Evolutionary conservation across 1,140 invertebrate species (phyloP), one percentile per base, ranked within the genome.

Genomic region (Megalopta genalis): DNA sequence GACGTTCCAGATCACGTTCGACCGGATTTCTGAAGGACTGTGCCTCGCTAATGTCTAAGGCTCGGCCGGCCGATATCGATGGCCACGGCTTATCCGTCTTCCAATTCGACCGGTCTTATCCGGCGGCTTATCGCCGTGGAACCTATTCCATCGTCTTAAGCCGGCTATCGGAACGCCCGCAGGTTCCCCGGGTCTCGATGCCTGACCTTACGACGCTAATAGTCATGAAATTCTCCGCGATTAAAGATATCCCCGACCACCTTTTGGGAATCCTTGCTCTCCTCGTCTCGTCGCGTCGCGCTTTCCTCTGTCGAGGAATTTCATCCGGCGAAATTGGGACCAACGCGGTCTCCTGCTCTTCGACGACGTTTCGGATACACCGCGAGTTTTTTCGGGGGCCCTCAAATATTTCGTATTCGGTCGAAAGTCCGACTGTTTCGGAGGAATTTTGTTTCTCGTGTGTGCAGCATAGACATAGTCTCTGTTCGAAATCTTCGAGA

Each of bases 21-120:
- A 87, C 82, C 86, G 86, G 82, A 87, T 87, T 87, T 87, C 80
- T 69, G 82, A 84, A 82, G 67, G 80, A 81, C 79, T 80, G 69
- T n/a, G 54, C 2, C 8, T 32, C 54, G 70, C 54, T 83, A 83
- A 83, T 77, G 81, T 83, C 82, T 59, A 52, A 65, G 69, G 64
- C 32, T 64, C 37, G 81, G 52, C 27, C 60, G 23, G 14, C 10
- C n/a, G 70, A 9, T 68, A 49, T 64, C 67, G 74, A 62, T 62
- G 59, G 39, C 57, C 7, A 2, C 10, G 21, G 23, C 52, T 80
- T 78, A 74, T 80, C 75, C 70, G 23, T 23, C n/a, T 37, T 68
- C 62, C 62, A 57, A 52, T 83, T 70, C 46, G 18, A 25, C 37
- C n/a, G 14, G 37, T 46, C 23, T 52, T 71, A n/a, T 25, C 60